Evolutionary conservation across 2,888 invertebrate genomes (phyloP).

Genomic region (Callinectes sapidus): DNA sequence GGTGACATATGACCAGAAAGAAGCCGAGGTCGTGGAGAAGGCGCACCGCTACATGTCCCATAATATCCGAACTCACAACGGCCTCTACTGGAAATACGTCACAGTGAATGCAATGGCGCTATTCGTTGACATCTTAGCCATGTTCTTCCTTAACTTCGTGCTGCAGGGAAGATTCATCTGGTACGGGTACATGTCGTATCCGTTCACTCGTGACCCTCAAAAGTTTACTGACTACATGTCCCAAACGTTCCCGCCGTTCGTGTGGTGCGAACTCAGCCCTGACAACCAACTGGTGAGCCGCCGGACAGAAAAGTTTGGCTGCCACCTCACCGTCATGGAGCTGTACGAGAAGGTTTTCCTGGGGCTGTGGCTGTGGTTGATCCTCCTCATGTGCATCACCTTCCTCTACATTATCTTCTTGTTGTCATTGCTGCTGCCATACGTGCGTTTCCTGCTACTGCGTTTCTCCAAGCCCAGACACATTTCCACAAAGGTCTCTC

Average conservation of each 20-base stretch:
- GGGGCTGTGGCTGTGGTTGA: conserved; percentile 68
- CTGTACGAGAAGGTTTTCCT: conserved; percentile 71
- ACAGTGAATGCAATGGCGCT: conserved; percentile 60
- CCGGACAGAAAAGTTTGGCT: conserved; percentile 62
- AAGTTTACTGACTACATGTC: conserved; percentile 70
- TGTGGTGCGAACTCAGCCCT: conserved; percentile 55
- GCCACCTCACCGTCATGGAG: conserved; percentile 71
- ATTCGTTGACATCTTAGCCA: conserved; percentile 54
- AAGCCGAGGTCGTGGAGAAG: conserved; percentile 52
- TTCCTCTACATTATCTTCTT: conserved; percentile 61
- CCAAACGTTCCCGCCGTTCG: conserved; percentile 71
- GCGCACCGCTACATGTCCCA: conserved; percentile 50
- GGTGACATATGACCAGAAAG: conserved; percentile 44
- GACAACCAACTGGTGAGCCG: conserved; percentile 60
- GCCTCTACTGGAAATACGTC: conserved; percentile 65
- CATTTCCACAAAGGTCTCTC: conserved; percentile 23
- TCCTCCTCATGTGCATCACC: conserved; percentile 57
- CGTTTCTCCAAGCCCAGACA: conserved; percentile 56
- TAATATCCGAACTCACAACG: conserved; percentile 70
- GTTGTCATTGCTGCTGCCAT: conserved; percentile 53
- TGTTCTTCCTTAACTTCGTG: conserved; percentile 64
- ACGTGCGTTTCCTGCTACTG: conserved; percentile 46
- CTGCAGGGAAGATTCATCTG: conserved; percentile 66
- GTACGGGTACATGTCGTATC: conserved; percentile 63
- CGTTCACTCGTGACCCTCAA: conserved; percentile 64